phyloP scores from a whole-genome alignment of 2,888 invertebrate species.

The Clunio marinus region DNA sequence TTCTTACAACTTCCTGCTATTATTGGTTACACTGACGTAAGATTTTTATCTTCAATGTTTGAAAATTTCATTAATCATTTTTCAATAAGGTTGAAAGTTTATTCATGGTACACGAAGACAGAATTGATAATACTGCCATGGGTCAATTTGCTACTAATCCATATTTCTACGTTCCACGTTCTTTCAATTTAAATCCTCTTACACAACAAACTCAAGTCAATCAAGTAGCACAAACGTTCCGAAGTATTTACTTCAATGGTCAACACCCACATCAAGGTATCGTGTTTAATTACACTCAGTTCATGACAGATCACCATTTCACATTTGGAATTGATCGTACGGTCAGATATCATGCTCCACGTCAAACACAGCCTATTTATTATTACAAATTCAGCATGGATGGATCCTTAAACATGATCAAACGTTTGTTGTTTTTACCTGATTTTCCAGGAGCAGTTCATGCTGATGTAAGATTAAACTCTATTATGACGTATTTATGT shows the following conservation, averaged over 20 bases:
- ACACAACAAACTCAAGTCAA: conserved; percentile 25
- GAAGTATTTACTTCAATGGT: conserved; percentile 40
- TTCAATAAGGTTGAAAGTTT: conserved; percentile 39
- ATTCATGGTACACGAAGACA: conserved; percentile 35
- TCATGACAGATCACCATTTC: conserved; percentile 40
- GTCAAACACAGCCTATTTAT: conserved; percentile 37
- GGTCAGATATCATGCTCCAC: conserved; percentile 34
- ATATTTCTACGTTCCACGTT: conserved; percentile 34
- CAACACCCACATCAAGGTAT: neutral
- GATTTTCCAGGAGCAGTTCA: conserved; percentile 24
- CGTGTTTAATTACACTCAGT: conserved; percentile 37
- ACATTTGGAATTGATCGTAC: conserved; percentile 39
- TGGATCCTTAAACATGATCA: conserved; percentile 40
- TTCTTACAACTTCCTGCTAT: conserved; percentile 41
- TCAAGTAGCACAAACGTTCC: conserved; percentile 27
- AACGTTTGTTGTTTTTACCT: conserved; percentile 28
- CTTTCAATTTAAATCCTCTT: conserved; percentile 28
- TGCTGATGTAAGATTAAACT: conserved; percentile 35
- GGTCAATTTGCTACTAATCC: conserved; percentile 36
- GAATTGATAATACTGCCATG: conserved; percentile 15
- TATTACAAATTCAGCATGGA: conserved; percentile 40
- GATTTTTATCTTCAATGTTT: conserved; percentile 32
- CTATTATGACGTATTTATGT: neutral
- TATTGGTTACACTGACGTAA: conserved; percentile 39
- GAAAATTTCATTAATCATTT: neutral